phyloP scores from a whole-genome alignment of 1,140 invertebrate species.

The Adelges cooleyi region DNA sequence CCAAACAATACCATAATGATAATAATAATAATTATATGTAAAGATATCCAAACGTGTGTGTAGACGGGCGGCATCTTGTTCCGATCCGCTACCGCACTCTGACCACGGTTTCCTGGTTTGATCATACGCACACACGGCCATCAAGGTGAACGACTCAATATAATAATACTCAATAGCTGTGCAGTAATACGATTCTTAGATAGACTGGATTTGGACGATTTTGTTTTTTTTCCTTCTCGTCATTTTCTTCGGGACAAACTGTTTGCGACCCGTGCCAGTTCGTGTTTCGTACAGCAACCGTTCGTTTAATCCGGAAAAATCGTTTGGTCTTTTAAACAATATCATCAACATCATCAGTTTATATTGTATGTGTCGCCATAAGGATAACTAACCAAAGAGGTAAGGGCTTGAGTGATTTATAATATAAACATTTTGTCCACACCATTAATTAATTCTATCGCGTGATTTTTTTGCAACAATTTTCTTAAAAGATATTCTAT shows the following conservation, averaged over 20 bases:
- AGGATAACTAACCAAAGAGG: background rate
- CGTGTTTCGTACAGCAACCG: no score
- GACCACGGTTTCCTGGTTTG: slow-evolving; percentile 14
- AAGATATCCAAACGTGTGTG: no score
- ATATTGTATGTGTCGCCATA: background rate
- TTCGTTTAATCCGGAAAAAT: background rate
- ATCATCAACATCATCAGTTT: background rate
- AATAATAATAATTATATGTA: no score
- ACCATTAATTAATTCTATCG: no score
- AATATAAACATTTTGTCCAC: no score
- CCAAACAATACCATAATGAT: no score
- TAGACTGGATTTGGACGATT: background rate
- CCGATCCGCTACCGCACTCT: background rate
- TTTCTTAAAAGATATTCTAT: no score
- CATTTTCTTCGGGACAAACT: slow-evolving; percentile 1
- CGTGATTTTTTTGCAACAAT: no score
- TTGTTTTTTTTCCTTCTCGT: background rate
- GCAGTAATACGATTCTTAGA: background rate
- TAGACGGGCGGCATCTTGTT: slow-evolving; percentile 9
- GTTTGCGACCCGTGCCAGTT: no score
- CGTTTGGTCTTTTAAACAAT: background rate
- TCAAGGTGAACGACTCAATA: slow-evolving; percentile 23
- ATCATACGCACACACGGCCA: background rate
- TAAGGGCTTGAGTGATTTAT: no score
- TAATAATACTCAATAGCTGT: no score